These are phyloP conservation scores for Lutjanus erythropterus DNA, from an alignment of 2,113 vertebrate species.

Conservation along the genomic window DNA sequence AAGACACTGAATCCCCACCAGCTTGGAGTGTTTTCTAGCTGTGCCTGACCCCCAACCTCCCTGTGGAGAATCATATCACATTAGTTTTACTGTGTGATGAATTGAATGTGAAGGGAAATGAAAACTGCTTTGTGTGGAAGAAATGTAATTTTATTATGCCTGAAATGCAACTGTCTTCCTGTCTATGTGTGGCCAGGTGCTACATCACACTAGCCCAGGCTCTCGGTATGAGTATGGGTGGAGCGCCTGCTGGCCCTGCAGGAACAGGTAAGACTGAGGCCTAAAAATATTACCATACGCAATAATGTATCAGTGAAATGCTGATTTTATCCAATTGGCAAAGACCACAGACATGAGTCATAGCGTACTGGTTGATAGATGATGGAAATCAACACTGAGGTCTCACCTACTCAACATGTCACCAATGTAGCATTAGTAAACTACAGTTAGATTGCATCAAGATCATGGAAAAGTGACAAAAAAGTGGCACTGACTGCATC, in stretches of 20 bases:
- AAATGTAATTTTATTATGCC: not conserved
- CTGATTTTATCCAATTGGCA: not conserved
- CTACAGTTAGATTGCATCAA: not conserved
- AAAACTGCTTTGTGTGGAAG: not conserved
- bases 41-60: slow-evolving; percentile 17
- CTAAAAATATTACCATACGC: not conserved
- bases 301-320: not conserved
- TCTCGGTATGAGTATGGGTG: slow-evolving; percentile 97
- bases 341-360: too few species aligned
- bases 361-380: too few species aligned
- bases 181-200: slow-evolving; percentile 85
- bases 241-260: slow-evolving; percentile 95
- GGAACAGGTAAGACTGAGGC: slow-evolving; percentile 91
- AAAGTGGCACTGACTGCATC: not conserved
- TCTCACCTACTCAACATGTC: too few species aligned
- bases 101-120: not conserved
- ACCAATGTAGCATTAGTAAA: not conserved
- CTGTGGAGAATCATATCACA: slow-evolving; percentile 1
- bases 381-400: too few species aligned
- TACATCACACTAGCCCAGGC: slow-evolving; percentile 98
- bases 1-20: slow-evolving; percentile 5
- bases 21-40: not conserved
- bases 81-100: slow-evolving; percentile 9
- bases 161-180: slow-evolving; percentile 15
- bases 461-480: not conserved